Percentiles rank a stretch among this genome's conserved stretches.
Evolutionary conservation across 2,888 invertebrate genomes (phyloP).

Genomic region (Galeopsomyia nigrocyanea): DNA sequence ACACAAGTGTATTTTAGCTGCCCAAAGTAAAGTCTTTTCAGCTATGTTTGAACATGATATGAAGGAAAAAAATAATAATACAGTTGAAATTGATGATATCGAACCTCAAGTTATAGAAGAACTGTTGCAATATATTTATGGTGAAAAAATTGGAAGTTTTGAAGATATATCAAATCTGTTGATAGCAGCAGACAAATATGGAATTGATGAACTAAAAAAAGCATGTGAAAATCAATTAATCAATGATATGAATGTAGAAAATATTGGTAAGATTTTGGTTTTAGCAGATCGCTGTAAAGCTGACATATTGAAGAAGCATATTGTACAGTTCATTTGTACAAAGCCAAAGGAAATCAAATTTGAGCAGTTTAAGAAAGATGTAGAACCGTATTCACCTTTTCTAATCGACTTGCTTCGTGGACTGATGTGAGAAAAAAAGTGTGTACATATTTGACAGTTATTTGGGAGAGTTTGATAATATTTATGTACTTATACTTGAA

Average conservation of each 20-base stretch:
- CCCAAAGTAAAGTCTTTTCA: conserved; percentile 93
- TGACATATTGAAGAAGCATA: no score
- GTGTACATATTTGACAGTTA: no score
- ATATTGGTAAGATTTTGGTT: conserved; percentile 96
- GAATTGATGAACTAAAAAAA: conserved; percentile 94
- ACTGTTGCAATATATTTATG: conserved; percentile 96
- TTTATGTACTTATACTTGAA: no score
- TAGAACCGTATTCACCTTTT: no score
- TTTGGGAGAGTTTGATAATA: no score
- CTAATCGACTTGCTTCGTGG: no score
- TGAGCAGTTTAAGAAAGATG: no score
- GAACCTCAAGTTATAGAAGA: conserved; percentile 95
- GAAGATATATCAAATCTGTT: conserved; percentile 78
- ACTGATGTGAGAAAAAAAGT: no score
- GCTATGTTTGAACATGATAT: conserved; percentile 99
- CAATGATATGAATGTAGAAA: conserved; percentile 93
- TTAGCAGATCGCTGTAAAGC: conserved; percentile 98
- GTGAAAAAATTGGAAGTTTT: conserved; percentile 91
- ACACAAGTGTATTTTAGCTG: no score
- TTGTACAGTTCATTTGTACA: no score
- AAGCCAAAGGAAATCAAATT: no score
- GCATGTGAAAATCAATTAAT: conserved; percentile 97
- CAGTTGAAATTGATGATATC: conserved; percentile 94
- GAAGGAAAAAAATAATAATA: conserved; percentile 93
- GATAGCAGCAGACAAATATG: conserved; percentile 84